These are phyloP conservation scores for Xiphophorus maculatus DNA, from an alignment of 2,113 vertebrate species.

Conservation along the genomic window DNA sequence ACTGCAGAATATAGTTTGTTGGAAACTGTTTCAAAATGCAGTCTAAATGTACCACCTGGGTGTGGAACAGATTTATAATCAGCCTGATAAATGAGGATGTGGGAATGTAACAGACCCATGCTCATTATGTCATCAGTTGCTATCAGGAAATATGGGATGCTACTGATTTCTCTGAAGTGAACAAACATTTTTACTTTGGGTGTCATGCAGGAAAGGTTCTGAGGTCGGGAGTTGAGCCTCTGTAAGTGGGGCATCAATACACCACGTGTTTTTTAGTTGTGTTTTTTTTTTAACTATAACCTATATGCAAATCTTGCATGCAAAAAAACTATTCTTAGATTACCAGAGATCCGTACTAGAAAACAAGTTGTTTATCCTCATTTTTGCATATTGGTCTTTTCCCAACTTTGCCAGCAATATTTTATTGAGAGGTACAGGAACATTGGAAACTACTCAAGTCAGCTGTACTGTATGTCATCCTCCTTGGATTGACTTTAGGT, in stretches of 20 bases:
- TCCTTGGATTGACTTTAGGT: neutral
- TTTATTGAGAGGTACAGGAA: neutral
- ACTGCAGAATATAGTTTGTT: neutral
- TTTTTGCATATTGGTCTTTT: neutral
- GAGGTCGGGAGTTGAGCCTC: neutral
- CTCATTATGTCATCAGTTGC: neutral
- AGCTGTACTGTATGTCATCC: neutral
- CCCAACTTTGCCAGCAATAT: neutral
- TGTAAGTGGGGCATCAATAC: too few species aligned
- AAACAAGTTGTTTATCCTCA: neutral
- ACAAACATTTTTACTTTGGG: neutral
- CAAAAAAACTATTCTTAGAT: neutral
- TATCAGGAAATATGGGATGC: constrained; percentile 2
- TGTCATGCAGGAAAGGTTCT: neutral
- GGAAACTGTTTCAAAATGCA: neutral
- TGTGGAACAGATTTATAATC: constrained; percentile 2
- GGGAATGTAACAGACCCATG: constrained; percentile 1
- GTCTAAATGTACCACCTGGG: constrained; percentile 3
- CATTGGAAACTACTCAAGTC: neutral
- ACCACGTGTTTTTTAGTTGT: too few species aligned
- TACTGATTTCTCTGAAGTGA: constrained; percentile 16
- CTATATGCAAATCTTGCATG: neutral
- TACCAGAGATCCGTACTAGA: neutral
- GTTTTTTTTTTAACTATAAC: neutral
- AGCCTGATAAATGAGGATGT: constrained; percentile 4